Evolutionary conservation across 2,888 invertebrate genomes (phyloP), one percentile per base, ranked within the genome.

Genomic region (Mayetiola destructor): DNA sequence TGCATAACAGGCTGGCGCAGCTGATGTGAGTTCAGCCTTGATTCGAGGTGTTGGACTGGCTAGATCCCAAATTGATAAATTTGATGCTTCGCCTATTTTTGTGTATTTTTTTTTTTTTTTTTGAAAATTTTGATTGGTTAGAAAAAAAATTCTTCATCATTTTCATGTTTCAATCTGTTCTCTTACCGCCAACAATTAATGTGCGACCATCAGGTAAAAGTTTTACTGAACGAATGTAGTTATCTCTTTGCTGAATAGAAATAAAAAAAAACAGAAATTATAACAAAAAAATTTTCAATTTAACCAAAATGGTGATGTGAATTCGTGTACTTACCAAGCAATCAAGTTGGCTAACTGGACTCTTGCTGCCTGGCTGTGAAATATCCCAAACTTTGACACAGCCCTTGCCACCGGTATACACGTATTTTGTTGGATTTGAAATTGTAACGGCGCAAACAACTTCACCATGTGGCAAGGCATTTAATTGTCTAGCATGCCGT

Each of bases 401-500:
- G 59, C 92, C 92, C 74, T 95, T 96, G 61, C 95, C 95, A 27
- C 95, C 97, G 0, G 97, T 97, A 74, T 95, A 97, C n/a, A 95
- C 92, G 71, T 90, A 88, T 64, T 90, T 80, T 61, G 88, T 85
- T 59, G 86, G 84, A 68, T 82, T 77, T 59, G 91, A 88, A 69
- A 97, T 85, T 55, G 96, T 95, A 55, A 97, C 96, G 1, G 95
- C 96, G 71, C 96, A 96, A 35, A 96, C 96, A 42, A 96, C 91
- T 72, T 96, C 96, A 8, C 96, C 96, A 72, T 97, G 96, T 60
- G 86, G 88, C 61, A 96, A 73, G 8, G 90, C 89, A 69, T 89
- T 90, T 64, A 92, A 88, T 68, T 88, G 88, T 14, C 92, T 78
- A 52, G 92, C 92, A 67, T 88, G 91, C 57, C 91, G 78, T 12